Base-by-base conservation (phyloP, 2,797 vertebrate species). In the Gouania willdenowi region DNA sequence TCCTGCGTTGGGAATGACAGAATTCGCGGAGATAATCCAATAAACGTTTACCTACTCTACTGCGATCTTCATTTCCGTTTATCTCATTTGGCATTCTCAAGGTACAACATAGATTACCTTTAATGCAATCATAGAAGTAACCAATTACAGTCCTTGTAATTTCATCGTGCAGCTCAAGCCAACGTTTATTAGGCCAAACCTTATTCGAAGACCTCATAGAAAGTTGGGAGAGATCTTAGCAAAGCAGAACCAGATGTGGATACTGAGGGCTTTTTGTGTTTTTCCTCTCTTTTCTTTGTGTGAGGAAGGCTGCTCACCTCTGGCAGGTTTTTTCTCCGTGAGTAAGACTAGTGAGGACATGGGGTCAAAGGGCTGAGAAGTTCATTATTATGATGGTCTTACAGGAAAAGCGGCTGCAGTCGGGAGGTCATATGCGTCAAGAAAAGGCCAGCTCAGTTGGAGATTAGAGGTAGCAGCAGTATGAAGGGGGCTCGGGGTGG, bases 181-280 rank as follows among this genome's bases (percentile, higher is more conserved):
- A n/a, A 45, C 68, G 68, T 75, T 80, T 83, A 82, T 86, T 75
- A 75, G 62, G 20, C 3, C 20, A 61, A 75, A 64, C 49, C 40
- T 11, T 58, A 53, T 76, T 81, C 81, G 66, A 79, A 81, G 69
- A 71, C 40, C 66, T 55, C 64, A 59, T 69, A 72, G 58, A 75
- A 75, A 62, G 45, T 33, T 32, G 43, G 57, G 48, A 64, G 42
- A 60, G 65, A 70, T 56, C 69, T 60, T 36, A 46, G 55, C 51
- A 82, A 86, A 87, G 49, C 64, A 69, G 72, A 82, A 77, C 58
- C 84, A 87, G 80, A 84, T 87, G 85, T 82, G 70, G 50, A 62
- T n/a, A n/a, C n/a, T n/a, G n/a, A n/a, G n/a, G n/a, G n/a, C n/a
- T n/a, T n/a, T n/a, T n/a, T n/a, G n/a, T n/a, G n/a, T n/a, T n/a